Evolutionary conservation across 2,113 vertebrate genomes (phyloP).

Genomic region (Brachypodius melanocephalos): DNA sequence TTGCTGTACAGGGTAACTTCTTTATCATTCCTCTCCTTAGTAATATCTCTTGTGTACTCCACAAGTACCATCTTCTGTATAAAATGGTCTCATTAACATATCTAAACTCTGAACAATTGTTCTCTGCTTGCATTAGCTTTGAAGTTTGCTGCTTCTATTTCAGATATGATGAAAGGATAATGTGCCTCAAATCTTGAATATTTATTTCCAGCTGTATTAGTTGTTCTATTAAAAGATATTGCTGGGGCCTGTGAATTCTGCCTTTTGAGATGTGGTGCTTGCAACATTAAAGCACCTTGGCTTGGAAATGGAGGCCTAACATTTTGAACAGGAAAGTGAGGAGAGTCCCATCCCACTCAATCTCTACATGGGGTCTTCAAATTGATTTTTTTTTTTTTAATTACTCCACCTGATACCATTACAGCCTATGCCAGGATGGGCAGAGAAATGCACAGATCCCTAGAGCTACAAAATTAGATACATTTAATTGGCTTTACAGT

Average conservation of each 20-base stretch:
- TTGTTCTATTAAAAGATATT: constrained; percentile 13
- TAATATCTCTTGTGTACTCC: constrained; percentile 18
- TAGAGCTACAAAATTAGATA: not conserved
- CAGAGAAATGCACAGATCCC: not conserved
- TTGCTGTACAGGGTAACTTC: not conserved
- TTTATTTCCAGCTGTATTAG: constrained; percentile 8
- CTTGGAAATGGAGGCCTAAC: not conserved
- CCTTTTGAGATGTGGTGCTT: not conserved
- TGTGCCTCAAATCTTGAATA: not conserved
- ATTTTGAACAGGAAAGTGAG: not conserved
- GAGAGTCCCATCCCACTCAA: not conserved
- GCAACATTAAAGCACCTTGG: not conserved
- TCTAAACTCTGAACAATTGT: constrained; percentile 45
- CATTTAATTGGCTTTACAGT: not conserved
- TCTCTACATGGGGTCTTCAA: not conserved
- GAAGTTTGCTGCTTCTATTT: constrained; percentile 58
- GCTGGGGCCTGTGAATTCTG: not conserved
- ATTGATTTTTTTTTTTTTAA: not conserved
- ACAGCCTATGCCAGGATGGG: not conserved
- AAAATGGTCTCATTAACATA: constrained; percentile 45
- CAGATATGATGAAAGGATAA: constrained; percentile 31
- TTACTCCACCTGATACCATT: not conserved
- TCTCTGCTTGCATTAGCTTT: constrained; percentile 40
- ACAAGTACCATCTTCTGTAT: not conserved
- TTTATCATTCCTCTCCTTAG: not conserved